phyloP scores from a whole-genome alignment of 1,140 invertebrate species.

The Paralvinella palmiformis region DNA sequence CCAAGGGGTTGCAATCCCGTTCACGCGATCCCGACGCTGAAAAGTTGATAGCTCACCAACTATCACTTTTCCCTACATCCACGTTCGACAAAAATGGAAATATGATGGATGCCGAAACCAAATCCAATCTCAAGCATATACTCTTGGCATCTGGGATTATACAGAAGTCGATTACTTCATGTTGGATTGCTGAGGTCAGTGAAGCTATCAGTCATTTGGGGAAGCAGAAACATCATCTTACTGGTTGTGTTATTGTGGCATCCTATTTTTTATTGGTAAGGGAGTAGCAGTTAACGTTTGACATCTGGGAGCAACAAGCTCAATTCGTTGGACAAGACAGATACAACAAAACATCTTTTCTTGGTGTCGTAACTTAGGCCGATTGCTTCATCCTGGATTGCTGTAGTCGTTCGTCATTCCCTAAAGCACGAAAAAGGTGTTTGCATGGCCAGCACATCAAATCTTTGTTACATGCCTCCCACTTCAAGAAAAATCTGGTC shows the following conservation, averaged over 20 bases:
- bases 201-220: background rate
- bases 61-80: background rate
- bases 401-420: background rate
- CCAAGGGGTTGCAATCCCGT: background rate
- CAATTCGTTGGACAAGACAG: no score
- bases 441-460: background rate
- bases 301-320: no score
- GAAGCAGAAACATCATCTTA: no score
- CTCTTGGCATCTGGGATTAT: background rate
- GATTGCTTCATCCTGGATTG: no score
- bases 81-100: conserved; percentile 5
- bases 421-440: background rate
- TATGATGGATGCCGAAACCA: background rate
- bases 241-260: no score
- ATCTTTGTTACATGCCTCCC: background rate
- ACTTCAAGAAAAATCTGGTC: background rate
- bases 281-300: no score
- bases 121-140: conserved; percentile 1
- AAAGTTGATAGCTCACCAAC: background rate
- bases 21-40: background rate
- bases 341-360: no score
- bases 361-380: no score
- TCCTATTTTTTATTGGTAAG: no score
- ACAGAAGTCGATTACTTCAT: background rate
- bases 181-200: background rate